Conservation (phyloP, 2,797 vertebrate species). For the Xiphophorus birchmanni region DNA sequence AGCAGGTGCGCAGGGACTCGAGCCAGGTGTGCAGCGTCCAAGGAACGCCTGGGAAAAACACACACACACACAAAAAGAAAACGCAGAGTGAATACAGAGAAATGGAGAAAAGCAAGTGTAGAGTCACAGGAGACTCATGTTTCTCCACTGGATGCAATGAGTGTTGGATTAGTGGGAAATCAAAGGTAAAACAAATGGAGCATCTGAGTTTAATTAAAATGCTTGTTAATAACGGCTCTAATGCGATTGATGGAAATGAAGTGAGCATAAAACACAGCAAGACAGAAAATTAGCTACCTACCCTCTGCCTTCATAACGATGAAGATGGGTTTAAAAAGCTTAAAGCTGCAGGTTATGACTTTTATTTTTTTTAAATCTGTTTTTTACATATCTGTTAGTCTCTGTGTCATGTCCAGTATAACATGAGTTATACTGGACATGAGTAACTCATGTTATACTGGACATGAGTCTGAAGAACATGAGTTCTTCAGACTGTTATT, state of each 20-base stretch:
- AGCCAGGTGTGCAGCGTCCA: constrained; percentile 88
- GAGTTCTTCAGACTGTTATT: too few species aligned
- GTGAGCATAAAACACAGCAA: constrained; percentile 21
- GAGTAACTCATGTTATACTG: too few species aligned
- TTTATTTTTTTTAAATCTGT: too few species aligned
- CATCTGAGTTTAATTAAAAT: constrained; percentile 21
- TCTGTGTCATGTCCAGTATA: too few species aligned
- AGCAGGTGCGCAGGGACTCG: constrained; percentile 83
- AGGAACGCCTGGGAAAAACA: constrained; percentile 78
- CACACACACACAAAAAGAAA: background rate
- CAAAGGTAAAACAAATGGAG: constrained; percentile 19
- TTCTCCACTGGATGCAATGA: constrained; percentile 52
- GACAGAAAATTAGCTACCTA: background rate
- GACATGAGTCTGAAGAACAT: too few species aligned
- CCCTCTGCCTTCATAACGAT: background rate
- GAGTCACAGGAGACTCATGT: constrained; percentile 59
- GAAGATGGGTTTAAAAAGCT: background rate
- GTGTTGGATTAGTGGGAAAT: constrained; percentile 18
- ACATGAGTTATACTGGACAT: too few species aligned
- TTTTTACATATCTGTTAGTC: too few species aligned
- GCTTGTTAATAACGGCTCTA: constrained; percentile 15
- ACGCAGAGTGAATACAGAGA: constrained; percentile 48
- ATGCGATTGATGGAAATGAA: constrained; percentile 22
- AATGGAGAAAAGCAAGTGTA: background rate
- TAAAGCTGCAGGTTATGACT: too few species aligned